Base-by-base conservation (phyloP, 2,113 vertebrate genomes). In the Epinephelus lanceolatus region DNA sequence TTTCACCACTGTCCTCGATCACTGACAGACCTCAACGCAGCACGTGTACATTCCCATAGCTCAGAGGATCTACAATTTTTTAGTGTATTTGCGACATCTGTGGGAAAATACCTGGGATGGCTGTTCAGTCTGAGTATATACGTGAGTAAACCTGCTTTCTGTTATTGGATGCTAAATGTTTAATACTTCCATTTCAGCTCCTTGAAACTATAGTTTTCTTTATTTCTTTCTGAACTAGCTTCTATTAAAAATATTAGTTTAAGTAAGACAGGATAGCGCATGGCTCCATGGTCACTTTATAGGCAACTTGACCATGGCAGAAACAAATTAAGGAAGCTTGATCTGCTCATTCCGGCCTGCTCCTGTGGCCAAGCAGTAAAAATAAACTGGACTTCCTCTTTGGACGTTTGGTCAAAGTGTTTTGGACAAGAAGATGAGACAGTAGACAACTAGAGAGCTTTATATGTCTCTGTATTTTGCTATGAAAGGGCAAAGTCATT, bases 71-170 rank as follows among this genome's bases (percentile, higher is more conserved):
- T 67, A 6, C 74, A 5, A 30, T n/a, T 30, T 30, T 30, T 17
- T n/a, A 10, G 74, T 70, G 17, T 6, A 30, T 77, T 79, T 72
- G 45, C 53, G 12, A 25, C 27, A 63, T 57, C 60, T 60, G 49
- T 72, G 57, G 17, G 66, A 57, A 82, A 51, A 51, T 21, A 80
- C 23, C 65, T 25, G 65, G 15, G 69, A 94, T 93, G 92, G 88
- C 90, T 56, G 90, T 92, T 63, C 86, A 86, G 62, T 76, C 83
- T 75, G 83, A 89, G 53, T 67, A 45, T 68, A 75, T 25, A 33
- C 5, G 93, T 94, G 82, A 92, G 93, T 92, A 87, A 80, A 66
- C 18, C 27, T 14, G 4, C 12, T 85, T 81, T 66, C 11, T 67
- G 11, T 21, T 63, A 0, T 13, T 53, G 21, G 1, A 5, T 82